Percentiles rank a stretch among this genome's conserved stretches.
phyloP scores from a whole-genome alignment of 2,797 vertebrate genomes.

The Acanthiza pusilla region DNA sequence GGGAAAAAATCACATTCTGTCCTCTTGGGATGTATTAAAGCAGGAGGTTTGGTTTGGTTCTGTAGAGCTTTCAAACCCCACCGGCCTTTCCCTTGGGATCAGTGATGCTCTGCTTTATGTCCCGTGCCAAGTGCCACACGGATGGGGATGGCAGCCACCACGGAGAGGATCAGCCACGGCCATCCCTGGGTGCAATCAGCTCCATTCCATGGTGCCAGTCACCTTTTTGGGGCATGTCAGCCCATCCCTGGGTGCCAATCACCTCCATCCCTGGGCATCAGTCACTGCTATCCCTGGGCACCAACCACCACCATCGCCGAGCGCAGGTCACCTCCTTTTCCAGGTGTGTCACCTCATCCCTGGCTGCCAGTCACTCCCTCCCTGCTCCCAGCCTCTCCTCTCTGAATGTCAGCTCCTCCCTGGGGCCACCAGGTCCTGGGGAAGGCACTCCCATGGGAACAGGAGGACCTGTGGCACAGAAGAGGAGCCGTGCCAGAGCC shows the following conservation, averaged over 20 bases:
- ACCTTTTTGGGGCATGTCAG: neutral
- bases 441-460: neutral
- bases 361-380: neutral
- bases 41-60: neutral
- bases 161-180: neutral
- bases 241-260: neutral
- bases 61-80: neutral
- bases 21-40: neutral
- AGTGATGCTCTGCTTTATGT: neutral
- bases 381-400: neutral
- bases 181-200: neutral
- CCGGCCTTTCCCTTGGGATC: neutral
- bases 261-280: neutral
- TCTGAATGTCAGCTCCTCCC: accelerated
- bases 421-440: neutral
- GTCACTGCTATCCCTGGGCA: neutral
- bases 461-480: neutral
- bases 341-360: neutral
- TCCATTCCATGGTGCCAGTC: neutral
- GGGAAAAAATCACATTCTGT: neutral
- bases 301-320: accelerated
- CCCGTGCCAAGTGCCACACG: accelerated
- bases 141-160: neutral
- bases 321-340: neutral
- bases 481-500: neutral